phyloP scores from a whole-genome alignment of 2,797 vertebrate species.

The Aulostomus chinensis region DNA sequence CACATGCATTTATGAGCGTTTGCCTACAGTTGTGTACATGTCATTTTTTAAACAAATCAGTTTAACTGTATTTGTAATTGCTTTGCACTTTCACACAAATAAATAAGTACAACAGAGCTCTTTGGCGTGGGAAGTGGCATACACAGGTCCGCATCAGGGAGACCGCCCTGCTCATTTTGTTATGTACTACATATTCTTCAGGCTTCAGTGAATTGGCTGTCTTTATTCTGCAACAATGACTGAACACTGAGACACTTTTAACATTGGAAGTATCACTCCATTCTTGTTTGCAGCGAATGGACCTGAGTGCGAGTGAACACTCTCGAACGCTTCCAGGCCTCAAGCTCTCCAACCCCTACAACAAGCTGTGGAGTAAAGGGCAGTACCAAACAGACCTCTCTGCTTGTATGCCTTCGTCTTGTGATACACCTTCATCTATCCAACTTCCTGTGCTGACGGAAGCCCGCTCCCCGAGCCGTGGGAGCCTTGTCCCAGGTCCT shows the following conservation, averaged over 20 bases:
- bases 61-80: too few relatives aligned
- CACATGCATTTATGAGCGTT: too few relatives aligned
- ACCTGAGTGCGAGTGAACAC: slow-evolving; percentile 80
- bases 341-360: slow-evolving; percentile 87
- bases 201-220: background rate
- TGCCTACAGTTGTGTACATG: too few relatives aligned
- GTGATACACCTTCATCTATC: slow-evolving; percentile 72
- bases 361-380: slow-evolving; percentile 86
- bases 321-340: slow-evolving; percentile 82
- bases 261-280: background rate
- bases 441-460: slow-evolving; percentile 62
- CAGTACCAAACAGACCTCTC: slow-evolving; percentile 81
- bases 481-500: slow-evolving; percentile 36
- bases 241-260: background rate
- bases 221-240: background rate
- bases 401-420: slow-evolving; percentile 67
- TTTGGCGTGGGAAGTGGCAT: too few relatives aligned
- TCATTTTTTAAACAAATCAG: too few relatives aligned
- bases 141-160: too few relatives aligned
- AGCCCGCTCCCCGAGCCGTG: slow-evolving; percentile 65
- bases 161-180: background rate
- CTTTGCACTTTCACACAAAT: too few relatives aligned
- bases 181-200: background rate
- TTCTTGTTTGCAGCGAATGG: slow-evolving; percentile 83
- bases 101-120: too few relatives aligned